Conservation (phyloP, 64 coral and sea anemone species). For the Stichodactyla helianthus region DNA sequence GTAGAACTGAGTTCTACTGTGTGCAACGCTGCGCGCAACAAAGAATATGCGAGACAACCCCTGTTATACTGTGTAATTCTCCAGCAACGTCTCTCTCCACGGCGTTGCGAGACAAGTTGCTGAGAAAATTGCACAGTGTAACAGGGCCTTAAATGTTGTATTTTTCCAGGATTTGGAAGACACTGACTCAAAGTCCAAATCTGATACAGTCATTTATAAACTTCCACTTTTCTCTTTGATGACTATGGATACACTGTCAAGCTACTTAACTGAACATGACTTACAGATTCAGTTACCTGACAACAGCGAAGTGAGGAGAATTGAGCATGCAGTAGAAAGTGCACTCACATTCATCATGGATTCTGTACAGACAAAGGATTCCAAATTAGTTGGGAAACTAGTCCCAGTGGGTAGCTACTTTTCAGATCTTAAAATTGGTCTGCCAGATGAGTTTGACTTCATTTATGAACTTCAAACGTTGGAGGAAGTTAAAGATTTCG, state of each 20-base stretch:
- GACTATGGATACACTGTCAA: conserved; percentile 18
- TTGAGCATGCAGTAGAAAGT: conserved; percentile 18
- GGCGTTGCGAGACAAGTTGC: too few species aligned
- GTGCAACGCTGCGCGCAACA: too few species aligned
- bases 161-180: not conserved
- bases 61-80: too few species aligned
- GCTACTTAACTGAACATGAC: conserved; percentile 15
- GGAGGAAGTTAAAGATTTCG: conserved; percentile 10
- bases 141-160: not conserved
- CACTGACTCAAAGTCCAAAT: not conserved
- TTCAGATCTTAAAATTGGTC: conserved; percentile 39
- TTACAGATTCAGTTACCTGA: conserved; percentile 1
- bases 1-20: too few species aligned
- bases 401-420: conserved; percentile 33
- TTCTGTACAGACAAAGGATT: conserved; percentile 21
- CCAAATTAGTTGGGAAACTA: conserved; percentile 24
- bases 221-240: not conserved
- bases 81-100: too few species aligned
- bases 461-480: conserved; percentile 27
- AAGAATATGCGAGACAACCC: too few species aligned
- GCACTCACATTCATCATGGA: conserved; percentile 22
- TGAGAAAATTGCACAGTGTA: too few species aligned
- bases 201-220: not conserved
- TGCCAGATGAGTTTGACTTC: conserved; percentile 42
- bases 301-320: conserved; percentile 23